These are phyloP conservation scores for Callocephalon fimbriatum DNA, from an alignment of 2,113 vertebrate species.

Conservation along the genomic window DNA sequence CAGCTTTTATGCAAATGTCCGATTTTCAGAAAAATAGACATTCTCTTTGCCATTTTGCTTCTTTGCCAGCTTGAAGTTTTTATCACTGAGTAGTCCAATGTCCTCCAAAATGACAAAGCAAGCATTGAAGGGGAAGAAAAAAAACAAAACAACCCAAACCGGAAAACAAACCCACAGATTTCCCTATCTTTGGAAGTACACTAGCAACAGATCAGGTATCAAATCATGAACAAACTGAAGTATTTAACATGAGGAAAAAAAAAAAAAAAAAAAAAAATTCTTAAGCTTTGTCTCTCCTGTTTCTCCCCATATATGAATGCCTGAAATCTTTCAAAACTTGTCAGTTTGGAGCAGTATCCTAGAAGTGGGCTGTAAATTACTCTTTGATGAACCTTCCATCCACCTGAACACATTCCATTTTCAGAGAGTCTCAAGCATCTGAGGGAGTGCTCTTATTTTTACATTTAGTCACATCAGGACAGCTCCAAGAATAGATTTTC, in stretches of 20 bases:
- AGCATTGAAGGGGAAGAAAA: background rate
- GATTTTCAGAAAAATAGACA: background rate
- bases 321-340: background rate
- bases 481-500: background rate
- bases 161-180: background rate
- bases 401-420: background rate
- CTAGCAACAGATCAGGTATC: background rate
- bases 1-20: background rate
- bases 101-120: background rate
- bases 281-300: background rate
- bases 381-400: background rate
- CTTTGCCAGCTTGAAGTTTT: background rate
- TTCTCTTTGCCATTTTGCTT: background rate
- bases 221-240: background rate
- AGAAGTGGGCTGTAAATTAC: background rate
- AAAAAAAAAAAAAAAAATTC: background rate
- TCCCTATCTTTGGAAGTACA: background rate
- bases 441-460: background rate
- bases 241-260: background rate
- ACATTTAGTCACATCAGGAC: background rate
- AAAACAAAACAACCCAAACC: background rate
- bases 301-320: accelerated
- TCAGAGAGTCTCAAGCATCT: background rate
- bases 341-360: background rate
- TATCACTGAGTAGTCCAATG: background rate